A percentile compares a stretch with the other conserved stretches of the same genome.
Evolutionary conservation across 2,113 vertebrate species (phyloP).

Genomic region (Porphyrio hochstetteri): DNA sequence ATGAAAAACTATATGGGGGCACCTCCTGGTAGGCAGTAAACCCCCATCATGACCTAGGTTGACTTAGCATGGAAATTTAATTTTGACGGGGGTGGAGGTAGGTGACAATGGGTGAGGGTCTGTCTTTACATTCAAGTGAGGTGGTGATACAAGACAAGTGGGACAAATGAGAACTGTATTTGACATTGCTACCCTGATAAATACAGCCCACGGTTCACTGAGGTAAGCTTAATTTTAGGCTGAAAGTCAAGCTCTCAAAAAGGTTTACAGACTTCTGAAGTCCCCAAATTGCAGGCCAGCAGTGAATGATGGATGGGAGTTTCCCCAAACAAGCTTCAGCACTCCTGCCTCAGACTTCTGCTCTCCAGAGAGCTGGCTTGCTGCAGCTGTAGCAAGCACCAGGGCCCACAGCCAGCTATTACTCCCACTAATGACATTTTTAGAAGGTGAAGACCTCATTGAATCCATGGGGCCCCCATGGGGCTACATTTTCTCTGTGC

Average conservation of each 20-base stretch:
- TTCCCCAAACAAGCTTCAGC: not conserved
- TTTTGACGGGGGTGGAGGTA: not conserved
- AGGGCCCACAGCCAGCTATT: conserved; percentile 11
- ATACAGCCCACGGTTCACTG: not conserved
- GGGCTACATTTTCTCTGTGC: conserved; percentile 35
- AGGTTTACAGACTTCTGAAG: not conserved
- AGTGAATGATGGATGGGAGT: not conserved
- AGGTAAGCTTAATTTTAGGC: not conserved
- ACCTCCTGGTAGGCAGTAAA: not conserved
- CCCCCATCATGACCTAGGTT: accelerated
- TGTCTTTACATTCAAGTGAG: not conserved
- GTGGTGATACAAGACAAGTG: not conserved
- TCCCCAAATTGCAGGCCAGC: not conserved
- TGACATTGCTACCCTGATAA: not conserved
- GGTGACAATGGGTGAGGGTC: not conserved
- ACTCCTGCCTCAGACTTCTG: not conserved
- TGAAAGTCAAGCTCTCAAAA: not conserved
- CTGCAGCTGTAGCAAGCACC: not conserved
- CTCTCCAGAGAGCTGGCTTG: not conserved
- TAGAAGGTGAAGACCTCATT: conserved; percentile 55
- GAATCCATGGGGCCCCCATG: conserved; percentile 38
- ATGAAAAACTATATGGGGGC: accelerated
- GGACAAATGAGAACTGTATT: not conserved
- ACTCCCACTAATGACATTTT: conserved; percentile 62
- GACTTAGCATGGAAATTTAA: not conserved